Evolutionary conservation across 2,888 invertebrate genomes (phyloP), one percentile per base, ranked within the genome.

Genomic region (Hanleya hanleyi): DNA sequence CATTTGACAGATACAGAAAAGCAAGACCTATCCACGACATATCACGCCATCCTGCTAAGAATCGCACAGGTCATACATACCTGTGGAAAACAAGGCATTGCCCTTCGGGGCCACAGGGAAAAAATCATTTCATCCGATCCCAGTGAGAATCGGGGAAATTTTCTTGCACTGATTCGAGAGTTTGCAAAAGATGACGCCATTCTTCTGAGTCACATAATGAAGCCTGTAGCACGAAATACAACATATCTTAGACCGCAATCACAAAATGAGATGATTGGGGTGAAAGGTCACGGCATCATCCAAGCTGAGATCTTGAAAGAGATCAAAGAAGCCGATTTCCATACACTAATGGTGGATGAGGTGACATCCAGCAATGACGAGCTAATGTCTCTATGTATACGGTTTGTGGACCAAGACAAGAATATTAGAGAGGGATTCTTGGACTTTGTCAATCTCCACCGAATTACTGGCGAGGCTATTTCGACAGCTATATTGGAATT

Each of bases 281-380:
- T 69, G 7, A 71, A 57, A 9, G 71, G 66, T 4, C 38, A 71
- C 7, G 29, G 64, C 50, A 69, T 71, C 3, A 71, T 71, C 36
- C 67, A 57, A 22, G 35, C 65, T 1, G 67, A 67, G 32, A 33
- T 50, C 26, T 5, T 71, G 22, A 37, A 36, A n/a, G 72, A 50
- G 61, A 61, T 71, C 22, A 71, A 69, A 26, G 35, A 5, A 1
- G 67, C 72, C 1, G 61, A 41, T 3, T 38, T 71, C 12, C 66
- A 69, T 37, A 69, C 68, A 12, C 3, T 71, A n/a, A 70, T 71
- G 57, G 72, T 33, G 22, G 72, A 71, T 71, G 57, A 71, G 15
- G 72, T 71, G n/a, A 69, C 33, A 26, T 71, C 72, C 6, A 67
- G 66, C 69, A 69, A 71, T 35, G 66, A 50, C 32, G 68, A 71